Conservation (phyloP, 2,888 invertebrate species). For the Andricus quercusramuli region DNA sequence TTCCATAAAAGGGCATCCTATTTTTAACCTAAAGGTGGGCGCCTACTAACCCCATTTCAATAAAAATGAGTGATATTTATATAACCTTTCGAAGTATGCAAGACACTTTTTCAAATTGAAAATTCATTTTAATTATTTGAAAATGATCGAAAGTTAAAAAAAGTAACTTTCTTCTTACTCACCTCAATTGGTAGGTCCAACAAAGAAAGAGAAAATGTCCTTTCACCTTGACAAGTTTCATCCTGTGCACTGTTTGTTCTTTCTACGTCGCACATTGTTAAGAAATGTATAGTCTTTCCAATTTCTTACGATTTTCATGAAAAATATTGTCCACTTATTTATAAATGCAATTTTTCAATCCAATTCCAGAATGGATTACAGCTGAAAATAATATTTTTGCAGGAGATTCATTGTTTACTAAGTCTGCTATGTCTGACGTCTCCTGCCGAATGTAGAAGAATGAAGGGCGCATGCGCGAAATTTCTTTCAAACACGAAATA, state of each 20-base stretch:
- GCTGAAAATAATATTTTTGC: not conserved
- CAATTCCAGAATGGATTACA: not conserved
- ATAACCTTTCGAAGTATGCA: not conserved
- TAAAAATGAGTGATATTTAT: not conserved
- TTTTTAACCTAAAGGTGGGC: constrained; percentile 8
- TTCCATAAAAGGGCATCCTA: constrained; percentile 32
- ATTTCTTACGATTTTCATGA: constrained; percentile 28
- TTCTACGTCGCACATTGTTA: constrained; percentile 58
- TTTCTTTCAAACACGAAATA: not conserved
- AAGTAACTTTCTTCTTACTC: constrained; percentile 45
- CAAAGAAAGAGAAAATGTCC: constrained; percentile 58
- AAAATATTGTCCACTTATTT: not conserved
- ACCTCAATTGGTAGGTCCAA: constrained; percentile 73
- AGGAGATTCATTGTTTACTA: constrained; percentile 22
- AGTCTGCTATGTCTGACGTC: constrained; percentile 4
- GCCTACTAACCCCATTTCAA: constrained; percentile 22
- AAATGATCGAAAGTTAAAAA: not conserved
- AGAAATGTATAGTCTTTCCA: constrained; percentile 6
- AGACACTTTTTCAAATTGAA: not conserved
- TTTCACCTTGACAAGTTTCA: constrained; percentile 45
- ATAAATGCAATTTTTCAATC: not conserved
- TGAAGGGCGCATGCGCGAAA: not conserved
- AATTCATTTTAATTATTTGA: not conserved
- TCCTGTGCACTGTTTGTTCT: constrained; percentile 30
- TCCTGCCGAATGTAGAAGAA: not conserved